phyloP scores from a whole-genome alignment of 1,140 invertebrate genomes.

The Drosophila tristis region DNA sequence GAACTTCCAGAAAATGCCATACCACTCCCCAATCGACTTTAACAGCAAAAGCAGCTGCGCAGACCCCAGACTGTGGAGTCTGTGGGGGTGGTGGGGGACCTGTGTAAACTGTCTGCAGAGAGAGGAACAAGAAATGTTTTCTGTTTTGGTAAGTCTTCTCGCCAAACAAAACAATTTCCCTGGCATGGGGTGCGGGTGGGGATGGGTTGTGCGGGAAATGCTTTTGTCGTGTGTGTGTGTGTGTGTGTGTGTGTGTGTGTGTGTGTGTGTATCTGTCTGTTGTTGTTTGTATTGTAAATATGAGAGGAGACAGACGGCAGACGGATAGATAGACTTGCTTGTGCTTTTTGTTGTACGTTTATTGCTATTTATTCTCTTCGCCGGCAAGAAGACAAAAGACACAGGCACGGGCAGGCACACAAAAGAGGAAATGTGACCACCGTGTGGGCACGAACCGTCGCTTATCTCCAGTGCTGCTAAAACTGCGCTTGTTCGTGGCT shows the following conservation, averaged over 20 bases:
- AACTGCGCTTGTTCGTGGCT: slow-evolving; percentile 58
- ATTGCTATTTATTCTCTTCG: slow-evolving; percentile 42
- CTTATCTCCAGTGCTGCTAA: slow-evolving; percentile 54
- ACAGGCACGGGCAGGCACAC: slow-evolving; percentile 16
- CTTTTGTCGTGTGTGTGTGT: slow-evolving; percentile 46
- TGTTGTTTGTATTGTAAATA: slow-evolving; percentile 52
- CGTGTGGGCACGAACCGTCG: slow-evolving; percentile 41
- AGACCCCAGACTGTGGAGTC: slow-evolving; percentile 32
- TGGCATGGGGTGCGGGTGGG: not conserved
- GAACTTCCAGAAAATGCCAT: too few relatives aligned
- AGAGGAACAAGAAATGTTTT: slow-evolving; percentile 43
- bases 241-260: slow-evolving; percentile 29
- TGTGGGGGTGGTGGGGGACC: not conserved
- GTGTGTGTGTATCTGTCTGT: slow-evolving; percentile 13
- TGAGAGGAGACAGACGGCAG: slow-evolving; percentile 38
- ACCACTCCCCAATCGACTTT: too few relatives aligned
- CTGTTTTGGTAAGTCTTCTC: slow-evolving; percentile 43
- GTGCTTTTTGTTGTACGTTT: slow-evolving; percentile 52
- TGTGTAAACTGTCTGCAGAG: slow-evolving; percentile 31
- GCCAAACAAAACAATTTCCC: slow-evolving; percentile 32
- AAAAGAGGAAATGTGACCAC: slow-evolving; percentile 50
- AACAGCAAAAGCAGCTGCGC: slow-evolving; percentile 38
- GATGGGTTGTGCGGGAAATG: slow-evolving; percentile 11
- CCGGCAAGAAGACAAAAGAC: slow-evolving; percentile 5
- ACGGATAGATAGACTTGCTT: slow-evolving; percentile 44